Percentiles rank a stretch among this genome's conserved stretches.
Evolutionary conservation across 2,797 vertebrate species (phyloP).

Genomic region (Phataginus tetradactyla): DNA sequence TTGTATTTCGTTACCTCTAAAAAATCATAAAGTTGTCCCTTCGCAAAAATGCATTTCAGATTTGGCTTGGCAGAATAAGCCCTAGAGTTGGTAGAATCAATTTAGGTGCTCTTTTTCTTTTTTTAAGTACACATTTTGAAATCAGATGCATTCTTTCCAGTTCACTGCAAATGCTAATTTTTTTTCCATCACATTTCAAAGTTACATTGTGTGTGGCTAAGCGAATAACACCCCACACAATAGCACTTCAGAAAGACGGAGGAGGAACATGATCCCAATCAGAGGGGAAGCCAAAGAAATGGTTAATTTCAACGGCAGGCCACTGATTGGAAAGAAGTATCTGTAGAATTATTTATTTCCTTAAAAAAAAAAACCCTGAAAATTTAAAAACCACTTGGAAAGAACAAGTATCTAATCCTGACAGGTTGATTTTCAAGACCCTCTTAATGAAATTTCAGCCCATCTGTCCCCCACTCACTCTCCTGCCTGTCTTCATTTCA

Average conservation of each 20-base stretch:
- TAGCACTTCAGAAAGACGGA: not conserved
- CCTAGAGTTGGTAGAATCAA: conserved; percentile 36
- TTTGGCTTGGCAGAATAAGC: not conserved
- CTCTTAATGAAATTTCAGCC: not conserved
- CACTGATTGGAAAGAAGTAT: conserved; percentile 44
- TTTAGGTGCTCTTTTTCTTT: conserved; percentile 46
- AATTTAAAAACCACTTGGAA: conserved; percentile 56
- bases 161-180: conserved; percentile 73
- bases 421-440: conserved; percentile 54
- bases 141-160: conserved; percentile 74
- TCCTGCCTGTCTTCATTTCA: not conserved
- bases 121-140: conserved; percentile 67
- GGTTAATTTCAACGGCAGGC: conserved; percentile 58
- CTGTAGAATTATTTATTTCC: conserved; percentile 60
- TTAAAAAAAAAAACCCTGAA: not conserved
- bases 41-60: conserved; percentile 49
- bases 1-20: conserved; percentile 48
- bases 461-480: not conserved
- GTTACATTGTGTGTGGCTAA: conserved; percentile 62
- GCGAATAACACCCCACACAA: not conserved
- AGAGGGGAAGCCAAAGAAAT: not conserved
- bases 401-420: conserved; percentile 18
- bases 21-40: conserved; percentile 66
- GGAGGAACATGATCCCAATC: not conserved
- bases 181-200: conserved; percentile 17